phyloP scores from a whole-genome alignment of 2,797 vertebrate genomes.

The Pipistrellus kuhlii region DNA sequence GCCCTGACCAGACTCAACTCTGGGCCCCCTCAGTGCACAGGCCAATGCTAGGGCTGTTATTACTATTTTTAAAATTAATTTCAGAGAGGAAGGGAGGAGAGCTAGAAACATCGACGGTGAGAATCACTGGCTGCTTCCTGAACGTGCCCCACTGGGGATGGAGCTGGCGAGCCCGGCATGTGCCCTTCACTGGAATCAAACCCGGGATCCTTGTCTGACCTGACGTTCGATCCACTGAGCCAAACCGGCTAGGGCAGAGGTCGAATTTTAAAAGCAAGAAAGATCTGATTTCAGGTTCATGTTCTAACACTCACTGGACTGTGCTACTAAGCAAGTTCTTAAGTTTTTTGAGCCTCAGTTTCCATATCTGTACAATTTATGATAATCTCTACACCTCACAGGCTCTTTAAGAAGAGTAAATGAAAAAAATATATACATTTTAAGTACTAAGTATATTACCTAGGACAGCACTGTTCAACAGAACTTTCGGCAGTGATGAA shows the following conservation, averaged over 20 bases:
- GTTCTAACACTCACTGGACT: neutral
- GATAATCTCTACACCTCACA: neutral
- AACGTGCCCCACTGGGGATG: too few species aligned
- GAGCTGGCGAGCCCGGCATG: too few species aligned
- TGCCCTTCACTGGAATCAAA: too few species aligned
- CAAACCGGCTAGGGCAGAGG: neutral
- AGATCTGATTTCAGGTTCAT: conserved; percentile 23
- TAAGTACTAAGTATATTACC: neutral
- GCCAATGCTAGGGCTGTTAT: too few species aligned
- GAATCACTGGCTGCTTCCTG: too few species aligned
- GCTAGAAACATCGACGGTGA: too few species aligned
- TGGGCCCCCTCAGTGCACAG: too few species aligned
- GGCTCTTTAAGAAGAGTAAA: conserved; percentile 23
- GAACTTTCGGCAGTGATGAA: neutral
- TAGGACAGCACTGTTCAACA: neutral
- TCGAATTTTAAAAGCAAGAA: conserved; percentile 8
- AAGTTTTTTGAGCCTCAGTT: neutral
- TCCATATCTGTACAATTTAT: neutral
- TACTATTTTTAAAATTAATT: too few species aligned
- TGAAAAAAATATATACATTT: neutral
- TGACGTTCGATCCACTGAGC: too few species aligned
- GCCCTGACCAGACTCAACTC: too few species aligned
- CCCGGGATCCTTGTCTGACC: too few species aligned
- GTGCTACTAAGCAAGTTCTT: neutral
- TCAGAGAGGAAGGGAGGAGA: too few species aligned